Evolutionary conservation across 2,797 vertebrate species (phyloP), one percentile per base, ranked within the genome.

Genomic region (Xenops minutus): DNA sequence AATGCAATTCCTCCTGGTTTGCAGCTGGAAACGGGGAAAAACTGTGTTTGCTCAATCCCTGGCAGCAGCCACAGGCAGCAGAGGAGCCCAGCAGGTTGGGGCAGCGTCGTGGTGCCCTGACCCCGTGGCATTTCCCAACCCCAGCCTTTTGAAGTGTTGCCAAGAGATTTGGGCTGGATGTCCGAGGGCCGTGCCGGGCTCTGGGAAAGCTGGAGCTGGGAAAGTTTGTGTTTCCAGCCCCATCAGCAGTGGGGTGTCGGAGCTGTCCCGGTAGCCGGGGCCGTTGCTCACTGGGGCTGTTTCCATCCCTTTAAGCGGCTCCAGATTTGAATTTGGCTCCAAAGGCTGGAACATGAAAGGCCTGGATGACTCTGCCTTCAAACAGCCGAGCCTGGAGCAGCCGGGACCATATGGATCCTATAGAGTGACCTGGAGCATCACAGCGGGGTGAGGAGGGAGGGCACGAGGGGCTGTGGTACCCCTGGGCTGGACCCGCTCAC

Each of bases 301-400:
- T 96, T 39, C 88, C 93, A 68, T 87, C 91, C 88, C 75, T 92
- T 73, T 96, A 94, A 96, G 91, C 69, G 10, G 91, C 95, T 96
- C 95, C 95, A 96, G 95, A 95, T 96, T 94, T 72, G 89, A 93
- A 89, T 75, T 84, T 79, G 83, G 73, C 90, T 95, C 76, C 59
- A 6, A 69, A 78, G 64, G 56, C 76, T 37, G 30, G 3, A 1
- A 94, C 93, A 85, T 92, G 78, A 96, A 96, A 96, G 96, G 88
- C 67, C 90, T 55, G 85, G 85, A 84, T 93, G 79, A 88, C 68
- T 92, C 54, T 16, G 66, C 82, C 58, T 67, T 68, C 85, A 29
- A 51, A 58, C 6, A 12, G 89, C 73, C 6, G 4, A 75, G 71
- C 34, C 37, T 30, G 3, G 37, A 71, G 93, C 78, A 16, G 75